A percentile compares a stretch with the other conserved stretches of the same genome.
Conservation (phyloP, 2,888 invertebrate species). For the Agrotis puta region DNA sequence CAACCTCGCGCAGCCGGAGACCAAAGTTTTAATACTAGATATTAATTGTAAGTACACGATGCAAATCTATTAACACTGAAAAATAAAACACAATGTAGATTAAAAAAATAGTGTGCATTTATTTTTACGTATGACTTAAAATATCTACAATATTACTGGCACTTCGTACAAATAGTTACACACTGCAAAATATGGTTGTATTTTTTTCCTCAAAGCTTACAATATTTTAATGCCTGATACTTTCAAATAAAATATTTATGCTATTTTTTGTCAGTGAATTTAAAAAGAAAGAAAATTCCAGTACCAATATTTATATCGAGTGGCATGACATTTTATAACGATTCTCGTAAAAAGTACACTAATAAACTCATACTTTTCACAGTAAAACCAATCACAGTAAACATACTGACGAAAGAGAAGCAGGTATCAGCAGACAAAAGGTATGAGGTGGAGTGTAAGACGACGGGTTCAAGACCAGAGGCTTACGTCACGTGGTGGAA, state of each 20-base stretch:
- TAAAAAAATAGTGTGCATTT: too few relatives aligned
- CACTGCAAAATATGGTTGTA: neutral
- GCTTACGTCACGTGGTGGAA: slow-evolving; percentile 98
- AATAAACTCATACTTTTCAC: slow-evolving; percentile 71
- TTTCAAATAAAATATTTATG: slow-evolving; percentile 26
- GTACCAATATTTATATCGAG: neutral
- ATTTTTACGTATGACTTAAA: too few relatives aligned
- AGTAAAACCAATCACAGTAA: slow-evolving; percentile 97
- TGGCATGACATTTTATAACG: neutral
- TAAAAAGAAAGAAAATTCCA: neutral
- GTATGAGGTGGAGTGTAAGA: slow-evolving; percentile 96
- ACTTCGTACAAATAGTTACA: neutral
- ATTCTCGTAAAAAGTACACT: neutral
- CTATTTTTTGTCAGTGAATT: neutral
- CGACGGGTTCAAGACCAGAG: slow-evolving; percentile 96
- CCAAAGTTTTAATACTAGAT: slow-evolving; percentile 95
- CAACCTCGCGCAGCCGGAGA: slow-evolving; percentile 94
- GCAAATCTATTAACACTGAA: too few relatives aligned
- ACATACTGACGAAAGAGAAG: slow-evolving; percentile 95
- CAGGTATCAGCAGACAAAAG: slow-evolving; percentile 96
- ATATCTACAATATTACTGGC: neutral
- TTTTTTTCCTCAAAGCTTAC: slow-evolving; percentile 5
- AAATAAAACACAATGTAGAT: too few relatives aligned
- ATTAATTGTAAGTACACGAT: slow-evolving; percentile 94
- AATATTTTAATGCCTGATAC: slow-evolving; percentile 32